These are phyloP conservation scores for Theretra japonica DNA, from an alignment of 2,888 invertebrate genomes.

Conservation along the genomic window DNA sequence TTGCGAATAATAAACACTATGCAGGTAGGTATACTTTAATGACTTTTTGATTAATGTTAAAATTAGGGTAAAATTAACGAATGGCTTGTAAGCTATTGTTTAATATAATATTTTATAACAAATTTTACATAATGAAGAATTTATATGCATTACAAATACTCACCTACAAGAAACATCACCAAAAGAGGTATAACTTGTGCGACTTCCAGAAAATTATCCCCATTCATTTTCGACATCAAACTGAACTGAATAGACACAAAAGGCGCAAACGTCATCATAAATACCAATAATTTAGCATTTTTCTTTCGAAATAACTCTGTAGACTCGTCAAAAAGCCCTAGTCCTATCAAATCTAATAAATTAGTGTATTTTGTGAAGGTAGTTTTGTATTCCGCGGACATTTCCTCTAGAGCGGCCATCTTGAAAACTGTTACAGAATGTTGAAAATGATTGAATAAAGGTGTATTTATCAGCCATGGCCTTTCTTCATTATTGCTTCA, in stretches of 20 bases:
- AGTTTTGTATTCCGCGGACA: constrained; percentile 40
- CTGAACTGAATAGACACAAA: constrained; percentile 36
- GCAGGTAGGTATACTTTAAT: too few relatives aligned
- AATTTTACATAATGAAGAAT: too few relatives aligned
- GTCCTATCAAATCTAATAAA: constrained; percentile 40
- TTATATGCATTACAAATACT: constrained; percentile 27
- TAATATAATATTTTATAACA: background rate
- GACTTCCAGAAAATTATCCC: constrained; percentile 43
- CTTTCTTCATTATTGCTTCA: background rate
- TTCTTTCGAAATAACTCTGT: constrained; percentile 27
- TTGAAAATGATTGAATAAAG: too few relatives aligned
- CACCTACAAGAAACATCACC: constrained; percentile 42
- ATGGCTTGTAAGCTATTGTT: too few relatives aligned
- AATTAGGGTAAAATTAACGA: too few relatives aligned
- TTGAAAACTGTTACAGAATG: background rate
- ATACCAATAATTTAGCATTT: constrained; percentile 37
- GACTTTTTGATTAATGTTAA: too few relatives aligned
- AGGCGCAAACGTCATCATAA: constrained; percentile 37
- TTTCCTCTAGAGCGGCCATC: constrained; percentile 24
- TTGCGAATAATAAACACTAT: too few relatives aligned
- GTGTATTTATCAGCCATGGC: too few relatives aligned
- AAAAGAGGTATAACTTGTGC: constrained; percentile 39
- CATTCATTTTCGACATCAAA: constrained; percentile 37
- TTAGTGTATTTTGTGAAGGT: constrained; percentile 37
- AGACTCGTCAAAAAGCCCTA: constrained; percentile 41